These are phyloP conservation scores for Alentia gelatinosa DNA, from an alignment of 2,888 invertebrate genomes.

Conservation along the genomic window DNA sequence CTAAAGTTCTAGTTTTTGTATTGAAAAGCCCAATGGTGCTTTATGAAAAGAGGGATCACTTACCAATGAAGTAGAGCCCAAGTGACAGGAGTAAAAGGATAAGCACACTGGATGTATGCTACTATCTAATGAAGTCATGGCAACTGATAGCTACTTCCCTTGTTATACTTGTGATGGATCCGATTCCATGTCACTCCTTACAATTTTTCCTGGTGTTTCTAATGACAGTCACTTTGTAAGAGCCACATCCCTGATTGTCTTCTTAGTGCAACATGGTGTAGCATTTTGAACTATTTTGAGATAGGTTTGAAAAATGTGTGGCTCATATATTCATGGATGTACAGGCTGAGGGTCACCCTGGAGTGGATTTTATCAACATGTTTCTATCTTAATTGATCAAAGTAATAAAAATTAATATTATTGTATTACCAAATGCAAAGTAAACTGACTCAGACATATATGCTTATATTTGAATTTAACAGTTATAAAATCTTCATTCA, in stretches of 20 bases:
- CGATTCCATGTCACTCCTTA: not conserved
- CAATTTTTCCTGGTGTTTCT: not conserved
- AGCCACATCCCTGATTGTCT: not conserved
- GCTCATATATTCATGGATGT: not conserved
- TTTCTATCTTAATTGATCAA: not conserved
- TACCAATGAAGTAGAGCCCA: not conserved
- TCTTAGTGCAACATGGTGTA: not conserved
- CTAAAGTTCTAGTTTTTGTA: too few species aligned
- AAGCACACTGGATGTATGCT: not conserved
- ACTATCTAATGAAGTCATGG: not conserved
- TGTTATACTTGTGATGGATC: not conserved
- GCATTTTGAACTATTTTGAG: not conserved
- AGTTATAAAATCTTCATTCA: too few species aligned
- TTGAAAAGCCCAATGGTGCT: too few species aligned
- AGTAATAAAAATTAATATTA: not conserved
- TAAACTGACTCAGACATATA: not conserved
- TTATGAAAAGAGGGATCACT: not conserved
- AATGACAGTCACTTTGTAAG: not conserved
- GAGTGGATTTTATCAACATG: not conserved
- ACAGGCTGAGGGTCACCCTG: too few species aligned
- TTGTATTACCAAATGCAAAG: not conserved
- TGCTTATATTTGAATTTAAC: too few species aligned
- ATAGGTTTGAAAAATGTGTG: not conserved
- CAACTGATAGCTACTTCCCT: not conserved
- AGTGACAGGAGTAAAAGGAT: not conserved